Percentiles rank a stretch among this genome's conserved stretches.
phyloP scores from a whole-genome alignment of 2,888 invertebrate species.

The Oscheius sp. region DNA sequence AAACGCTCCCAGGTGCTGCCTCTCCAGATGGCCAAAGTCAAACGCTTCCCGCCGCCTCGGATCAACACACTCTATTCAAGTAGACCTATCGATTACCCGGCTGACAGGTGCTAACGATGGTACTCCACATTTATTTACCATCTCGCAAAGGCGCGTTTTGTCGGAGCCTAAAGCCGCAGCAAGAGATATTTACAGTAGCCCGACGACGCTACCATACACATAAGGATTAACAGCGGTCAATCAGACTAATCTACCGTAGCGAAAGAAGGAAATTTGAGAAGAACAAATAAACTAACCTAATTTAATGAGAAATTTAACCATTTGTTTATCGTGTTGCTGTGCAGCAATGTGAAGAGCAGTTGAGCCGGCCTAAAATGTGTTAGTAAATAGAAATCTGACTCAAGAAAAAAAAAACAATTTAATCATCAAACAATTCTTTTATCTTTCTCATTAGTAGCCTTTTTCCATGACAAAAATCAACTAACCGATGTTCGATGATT shows the following conservation, averaged over 20 bases:
- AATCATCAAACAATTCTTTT: too few relatives aligned
- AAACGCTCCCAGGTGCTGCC: conserved; percentile 22
- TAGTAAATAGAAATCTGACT: background rate
- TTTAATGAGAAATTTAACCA: conserved; percentile 3
- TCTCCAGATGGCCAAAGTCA: conserved; percentile 22
- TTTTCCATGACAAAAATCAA: background rate
- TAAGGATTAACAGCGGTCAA: conserved; percentile 30
- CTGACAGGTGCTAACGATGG: conserved; percentile 29
- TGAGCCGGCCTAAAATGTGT: conserved; percentile 12
- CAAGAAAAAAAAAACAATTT: too few relatives aligned
- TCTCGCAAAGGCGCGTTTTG: conserved; percentile 17
- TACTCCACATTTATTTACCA: conserved; percentile 24
- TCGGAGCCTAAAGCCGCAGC: conserved; percentile 2
- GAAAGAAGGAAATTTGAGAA: conserved; percentile 7
- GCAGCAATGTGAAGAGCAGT: conserved; percentile 28
- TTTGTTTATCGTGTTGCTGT: conserved; percentile 15
- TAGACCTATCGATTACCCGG: conserved; percentile 27
- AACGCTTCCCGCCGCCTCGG: conserved; percentile 20
- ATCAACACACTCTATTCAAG: conserved; percentile 26
- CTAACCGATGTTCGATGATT: conserved; percentile 15
- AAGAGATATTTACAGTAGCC: conserved; percentile 25
- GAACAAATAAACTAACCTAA: conserved; percentile 14
- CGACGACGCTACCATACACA: conserved; percentile 5
- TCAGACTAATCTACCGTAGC: conserved; percentile 30
- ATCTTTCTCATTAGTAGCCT: too few relatives aligned